These are phyloP conservation scores for Leuciscus idus DNA, from an alignment of 2,113 vertebrate genomes.

Conservation along the genomic window DNA sequence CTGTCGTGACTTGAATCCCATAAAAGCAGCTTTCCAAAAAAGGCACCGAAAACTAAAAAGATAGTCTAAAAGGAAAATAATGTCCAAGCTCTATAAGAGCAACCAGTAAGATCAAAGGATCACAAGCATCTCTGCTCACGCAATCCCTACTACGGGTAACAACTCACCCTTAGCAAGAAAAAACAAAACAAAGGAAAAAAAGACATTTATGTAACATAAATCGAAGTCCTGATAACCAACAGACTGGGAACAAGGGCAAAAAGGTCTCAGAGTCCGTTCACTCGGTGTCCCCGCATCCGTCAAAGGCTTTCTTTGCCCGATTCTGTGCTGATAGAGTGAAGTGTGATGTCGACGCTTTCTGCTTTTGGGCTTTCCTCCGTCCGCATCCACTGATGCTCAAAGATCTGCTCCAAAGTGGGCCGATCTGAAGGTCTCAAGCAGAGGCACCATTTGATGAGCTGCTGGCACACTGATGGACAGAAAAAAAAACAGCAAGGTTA, in stretches of 20 bases:
- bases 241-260: constrained; percentile 17
- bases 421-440: constrained; percentile 92
- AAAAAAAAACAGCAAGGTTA: not conserved
- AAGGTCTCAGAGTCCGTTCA: constrained; percentile 8
- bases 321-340: constrained; percentile 87
- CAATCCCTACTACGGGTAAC: constrained; percentile 75
- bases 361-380: constrained; percentile 78
- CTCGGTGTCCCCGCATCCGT: constrained; percentile 59
- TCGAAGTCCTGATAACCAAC: constrained; percentile 30
- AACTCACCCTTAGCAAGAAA: constrained; percentile 72
- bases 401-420: constrained; percentile 95
- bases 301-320: constrained; percentile 96
- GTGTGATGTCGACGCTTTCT: constrained; percentile 86
- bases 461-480: constrained; percentile 86
- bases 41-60: constrained; percentile 97
- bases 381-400: constrained; percentile 94
- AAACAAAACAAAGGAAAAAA: constrained; percentile 37
- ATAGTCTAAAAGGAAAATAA: constrained; percentile 77
- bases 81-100: constrained; percentile 91
- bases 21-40: constrained; percentile 90
- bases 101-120: constrained; percentile 71
- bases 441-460: constrained; percentile 97
- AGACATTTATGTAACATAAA: constrained; percentile 62
- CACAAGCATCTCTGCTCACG: constrained; percentile 41
- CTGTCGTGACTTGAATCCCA: constrained; percentile 69